Evolutionary conservation across 2,888 invertebrate genomes (phyloP).

Genomic region (Tanytarsus gracilentus): DNA sequence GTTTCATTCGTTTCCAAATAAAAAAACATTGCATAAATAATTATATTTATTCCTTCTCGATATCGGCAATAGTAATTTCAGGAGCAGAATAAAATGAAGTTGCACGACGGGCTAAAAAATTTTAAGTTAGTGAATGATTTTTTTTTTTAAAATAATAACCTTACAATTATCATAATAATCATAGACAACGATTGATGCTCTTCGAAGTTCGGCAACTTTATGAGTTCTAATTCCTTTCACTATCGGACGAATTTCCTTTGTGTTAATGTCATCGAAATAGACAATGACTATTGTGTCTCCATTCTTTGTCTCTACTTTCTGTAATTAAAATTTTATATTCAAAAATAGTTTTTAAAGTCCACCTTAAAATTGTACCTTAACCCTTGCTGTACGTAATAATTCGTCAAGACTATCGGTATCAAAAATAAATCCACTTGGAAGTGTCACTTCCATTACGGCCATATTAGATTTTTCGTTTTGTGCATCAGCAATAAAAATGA

Average conservation of each 20-base stretch:
- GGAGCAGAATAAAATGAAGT: too few species aligned
- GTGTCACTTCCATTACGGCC: conserved; percentile 79
- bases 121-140: too few species aligned
- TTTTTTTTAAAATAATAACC: too few species aligned
- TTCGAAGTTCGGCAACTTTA: background rate
- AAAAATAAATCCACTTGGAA: conserved; percentile 83
- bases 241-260: conserved; percentile 64
- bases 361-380: background rate
- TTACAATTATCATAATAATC: conserved; percentile 4
- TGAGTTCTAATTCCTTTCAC: conserved; percentile 65
- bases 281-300: conserved; percentile 50
- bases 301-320: conserved; percentile 54
- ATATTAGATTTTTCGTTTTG: conserved; percentile 64
- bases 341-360: background rate
- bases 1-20: too few species aligned
- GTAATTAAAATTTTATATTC: conserved; percentile 41
- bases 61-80: too few species aligned
- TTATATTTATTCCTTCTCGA: too few species aligned
- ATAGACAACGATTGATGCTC: background rate
- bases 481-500: conserved; percentile 54
- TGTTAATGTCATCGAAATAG: conserved; percentile 56
- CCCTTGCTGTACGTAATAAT: background rate
- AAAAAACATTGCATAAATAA: too few species aligned
- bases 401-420: conserved; percentile 57
- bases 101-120: too few species aligned